Conservation (phyloP, 2,888 invertebrate genomes). For the Eudasyphora cyanicolor region DNA sequence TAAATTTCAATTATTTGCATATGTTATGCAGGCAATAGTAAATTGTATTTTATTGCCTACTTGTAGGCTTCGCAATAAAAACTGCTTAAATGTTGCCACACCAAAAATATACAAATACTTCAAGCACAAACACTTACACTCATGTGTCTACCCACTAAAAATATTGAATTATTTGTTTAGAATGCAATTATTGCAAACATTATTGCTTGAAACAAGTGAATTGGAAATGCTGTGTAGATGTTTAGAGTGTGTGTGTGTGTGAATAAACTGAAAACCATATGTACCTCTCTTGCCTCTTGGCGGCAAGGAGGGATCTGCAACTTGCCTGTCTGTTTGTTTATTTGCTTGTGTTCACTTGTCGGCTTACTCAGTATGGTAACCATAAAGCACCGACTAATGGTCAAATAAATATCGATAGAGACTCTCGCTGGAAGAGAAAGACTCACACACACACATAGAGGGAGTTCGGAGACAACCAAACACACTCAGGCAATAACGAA, state of each 20-base stretch:
- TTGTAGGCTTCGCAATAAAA: slow-evolving; percentile 7
- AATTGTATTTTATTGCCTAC: slow-evolving; percentile 17
- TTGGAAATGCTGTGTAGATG: slow-evolving; percentile 17
- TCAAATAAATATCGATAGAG: slow-evolving; percentile 21
- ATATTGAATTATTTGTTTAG: slow-evolving; percentile 22
- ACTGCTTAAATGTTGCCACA: background rate
- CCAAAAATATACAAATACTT: background rate
- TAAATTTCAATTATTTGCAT: background rate
- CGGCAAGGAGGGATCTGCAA: too few relatives aligned
- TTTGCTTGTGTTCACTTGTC: too few relatives aligned
- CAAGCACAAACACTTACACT: background rate
- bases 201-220: slow-evolving; percentile 24
- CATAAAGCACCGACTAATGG: background rate
- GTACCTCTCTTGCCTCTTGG: background rate
- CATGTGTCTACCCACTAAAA: background rate
- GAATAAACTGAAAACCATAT: background rate
- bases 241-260: background rate
- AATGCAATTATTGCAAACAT: slow-evolving; percentile 34
- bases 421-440: too few relatives aligned
- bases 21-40: background rate
- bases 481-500: background rate
- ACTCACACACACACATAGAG: background rate
- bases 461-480: background rate
- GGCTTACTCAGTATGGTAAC: background rate
- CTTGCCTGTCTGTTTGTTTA: too few relatives aligned